These are phyloP conservation scores for Paradoxurus hermaphroditus DNA, from an alignment of 2,113 vertebrate species.

Conservation along the genomic window DNA sequence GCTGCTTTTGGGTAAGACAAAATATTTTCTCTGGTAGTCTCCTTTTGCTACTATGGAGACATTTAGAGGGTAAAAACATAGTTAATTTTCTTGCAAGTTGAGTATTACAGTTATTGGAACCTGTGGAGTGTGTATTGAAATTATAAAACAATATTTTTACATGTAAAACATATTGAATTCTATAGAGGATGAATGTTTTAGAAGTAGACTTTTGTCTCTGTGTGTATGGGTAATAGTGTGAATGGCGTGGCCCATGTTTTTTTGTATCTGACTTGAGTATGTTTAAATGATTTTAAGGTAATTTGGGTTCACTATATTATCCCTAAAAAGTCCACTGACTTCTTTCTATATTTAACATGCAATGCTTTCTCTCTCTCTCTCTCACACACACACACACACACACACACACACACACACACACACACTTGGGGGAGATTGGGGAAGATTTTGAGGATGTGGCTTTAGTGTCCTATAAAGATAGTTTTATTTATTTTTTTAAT, in stretches of 20 bases:
- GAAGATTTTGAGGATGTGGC: not conserved
- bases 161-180: not conserved
- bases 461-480: slow-evolving; percentile 33
- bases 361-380: not conserved
- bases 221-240: not conserved
- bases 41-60: not conserved
- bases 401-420: too few relatives aligned
- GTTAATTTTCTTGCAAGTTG: slow-evolving; percentile 3
- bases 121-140: not conserved
- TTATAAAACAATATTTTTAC: slow-evolving; percentile 15
- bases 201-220: not conserved
- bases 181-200: not conserved
- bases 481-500: too few relatives aligned
- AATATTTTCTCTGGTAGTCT: slow-evolving; percentile 1
- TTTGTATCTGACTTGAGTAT: slow-evolving; percentile 18
- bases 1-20: not conserved
- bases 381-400: not conserved
- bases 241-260: not conserved
- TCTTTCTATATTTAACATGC: slow-evolving; percentile 33
- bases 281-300: not conserved
- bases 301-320: not conserved
- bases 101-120: not conserved
- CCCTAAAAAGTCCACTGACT: not conserved
- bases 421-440: slow-evolving; percentile 4
- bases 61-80: not conserved